Conservation (phyloP, 2,888 invertebrate species). For the Micoletzkya japonica region DNA sequence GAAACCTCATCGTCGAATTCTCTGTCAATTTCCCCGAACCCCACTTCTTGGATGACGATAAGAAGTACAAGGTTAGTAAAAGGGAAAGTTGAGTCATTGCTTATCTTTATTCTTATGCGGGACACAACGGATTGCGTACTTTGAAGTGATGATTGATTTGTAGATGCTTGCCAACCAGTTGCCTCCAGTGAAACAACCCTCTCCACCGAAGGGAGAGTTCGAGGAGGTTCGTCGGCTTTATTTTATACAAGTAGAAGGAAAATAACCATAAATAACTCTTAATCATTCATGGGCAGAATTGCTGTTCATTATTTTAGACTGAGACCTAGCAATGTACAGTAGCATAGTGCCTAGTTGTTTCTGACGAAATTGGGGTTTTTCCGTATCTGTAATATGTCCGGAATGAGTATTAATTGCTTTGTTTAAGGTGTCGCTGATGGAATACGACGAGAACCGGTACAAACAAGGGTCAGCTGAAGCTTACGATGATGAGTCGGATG, state of each 20-base stretch:
- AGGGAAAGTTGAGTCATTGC: not conserved
- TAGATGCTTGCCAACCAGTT: slow-evolving; percentile 77
- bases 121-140: not conserved
- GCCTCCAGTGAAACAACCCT: slow-evolving; percentile 75
- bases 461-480: slow-evolving; percentile 67
- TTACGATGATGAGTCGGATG: slow-evolving; percentile 71
- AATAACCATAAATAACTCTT: no score
- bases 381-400: not conserved
- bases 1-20: slow-evolving; percentile 84
- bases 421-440: slow-evolving; percentile 75
- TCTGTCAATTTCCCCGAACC: slow-evolving; percentile 81
- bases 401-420: slow-evolving; percentile 66
- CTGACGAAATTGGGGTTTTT: no score
- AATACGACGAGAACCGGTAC: slow-evolving; percentile 55
- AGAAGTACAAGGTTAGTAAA: slow-evolving; percentile 43
- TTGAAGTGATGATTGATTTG: slow-evolving; percentile 57
- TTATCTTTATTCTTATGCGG: not conserved
- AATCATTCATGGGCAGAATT: no score
- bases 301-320: no score
- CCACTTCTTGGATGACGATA: slow-evolving; percentile 73
- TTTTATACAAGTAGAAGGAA: no score
- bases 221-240: no score
- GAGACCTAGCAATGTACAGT: no score
- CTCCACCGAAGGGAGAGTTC: slow-evolving; percentile 73
- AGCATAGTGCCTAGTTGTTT: no score